Conservation (phyloP, 2,113 vertebrate genomes). For the Hyaena hyaena region DNA sequence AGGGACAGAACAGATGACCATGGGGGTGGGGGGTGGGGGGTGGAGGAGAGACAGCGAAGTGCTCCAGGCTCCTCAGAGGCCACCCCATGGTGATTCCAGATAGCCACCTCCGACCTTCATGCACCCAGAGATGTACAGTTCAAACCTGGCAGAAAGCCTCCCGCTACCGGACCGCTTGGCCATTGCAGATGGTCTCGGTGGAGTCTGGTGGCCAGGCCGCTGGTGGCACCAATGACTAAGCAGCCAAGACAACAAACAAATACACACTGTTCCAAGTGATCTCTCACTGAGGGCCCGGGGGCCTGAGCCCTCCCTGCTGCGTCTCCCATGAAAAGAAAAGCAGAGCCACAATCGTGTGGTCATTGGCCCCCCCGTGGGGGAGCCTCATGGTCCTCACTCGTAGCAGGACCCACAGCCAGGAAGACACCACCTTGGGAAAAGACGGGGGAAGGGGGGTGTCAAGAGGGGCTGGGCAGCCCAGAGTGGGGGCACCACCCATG, state of each 20-base stretch:
- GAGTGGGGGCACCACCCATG: neutral
- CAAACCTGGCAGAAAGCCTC: neutral
- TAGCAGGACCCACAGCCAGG: neutral
- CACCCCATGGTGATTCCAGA: accelerated
- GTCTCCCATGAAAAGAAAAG: neutral
- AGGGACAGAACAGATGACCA: neutral
- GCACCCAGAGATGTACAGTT: neutral
- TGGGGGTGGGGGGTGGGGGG: neutral
- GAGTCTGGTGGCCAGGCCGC: neutral
- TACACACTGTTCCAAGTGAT: neutral
- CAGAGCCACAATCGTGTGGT: accelerated
- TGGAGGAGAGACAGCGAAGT: neutral
- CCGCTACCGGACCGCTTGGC: accelerated
- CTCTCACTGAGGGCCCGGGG: neutral
- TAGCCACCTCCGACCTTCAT: neutral
- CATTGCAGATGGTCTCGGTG: neutral
- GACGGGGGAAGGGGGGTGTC: neutral
- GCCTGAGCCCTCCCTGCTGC: neutral
- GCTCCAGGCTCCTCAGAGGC: neutral
- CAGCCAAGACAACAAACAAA: neutral
- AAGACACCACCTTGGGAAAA: neutral
- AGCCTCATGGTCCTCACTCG: neutral
- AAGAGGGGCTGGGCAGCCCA: neutral
- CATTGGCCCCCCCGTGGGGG: neutral
- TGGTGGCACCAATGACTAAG: neutral